A percentile compares a stretch with the other conserved stretches of the same genome.
Conservation (phyloP, 2,113 vertebrate genomes). For the Morone saxatilis region DNA sequence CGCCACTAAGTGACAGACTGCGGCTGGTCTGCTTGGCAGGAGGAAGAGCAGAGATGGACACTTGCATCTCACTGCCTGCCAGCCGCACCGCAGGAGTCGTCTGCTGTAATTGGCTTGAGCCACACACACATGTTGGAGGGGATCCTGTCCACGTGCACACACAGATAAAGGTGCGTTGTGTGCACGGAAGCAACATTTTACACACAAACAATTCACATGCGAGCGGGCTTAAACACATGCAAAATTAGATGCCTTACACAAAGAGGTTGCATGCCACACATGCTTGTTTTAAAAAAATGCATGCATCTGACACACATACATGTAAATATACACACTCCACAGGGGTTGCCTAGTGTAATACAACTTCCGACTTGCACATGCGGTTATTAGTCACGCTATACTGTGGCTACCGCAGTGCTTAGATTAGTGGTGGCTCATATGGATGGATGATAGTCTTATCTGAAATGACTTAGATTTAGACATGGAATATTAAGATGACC, state of each 20-base stretch:
- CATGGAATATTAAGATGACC: constrained; percentile 56
- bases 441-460: constrained; percentile 68
- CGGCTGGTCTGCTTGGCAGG: constrained; percentile 53
- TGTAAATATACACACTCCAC: constrained; percentile 51
- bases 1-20: constrained; percentile 70
- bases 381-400: constrained; percentile 57
- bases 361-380: not conserved
- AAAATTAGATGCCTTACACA: constrained; percentile 17
- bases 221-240: not conserved
- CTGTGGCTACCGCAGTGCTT: constrained; percentile 50
- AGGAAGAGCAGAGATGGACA: constrained; percentile 62
- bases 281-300: constrained; percentile 8
- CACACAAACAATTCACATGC: not conserved
- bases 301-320: not conserved
- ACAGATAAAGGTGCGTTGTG: not conserved
- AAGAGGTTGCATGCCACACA: not conserved
- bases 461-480: constrained; percentile 67
- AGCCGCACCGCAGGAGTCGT: constrained; percentile 65
- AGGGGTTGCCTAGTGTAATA: constrained; percentile 57
- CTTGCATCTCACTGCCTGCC: constrained; percentile 60
- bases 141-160: constrained; percentile 44
- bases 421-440: constrained; percentile 69
- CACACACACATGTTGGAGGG: constrained; percentile 50
- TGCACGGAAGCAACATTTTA: constrained; percentile 21
- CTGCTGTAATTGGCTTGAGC: constrained; percentile 60